Evolutionary conservation across 1,140 invertebrate genomes (phyloP), one percentile per base, ranked within the genome.

Genomic region (Trachelipus rathkii): DNA sequence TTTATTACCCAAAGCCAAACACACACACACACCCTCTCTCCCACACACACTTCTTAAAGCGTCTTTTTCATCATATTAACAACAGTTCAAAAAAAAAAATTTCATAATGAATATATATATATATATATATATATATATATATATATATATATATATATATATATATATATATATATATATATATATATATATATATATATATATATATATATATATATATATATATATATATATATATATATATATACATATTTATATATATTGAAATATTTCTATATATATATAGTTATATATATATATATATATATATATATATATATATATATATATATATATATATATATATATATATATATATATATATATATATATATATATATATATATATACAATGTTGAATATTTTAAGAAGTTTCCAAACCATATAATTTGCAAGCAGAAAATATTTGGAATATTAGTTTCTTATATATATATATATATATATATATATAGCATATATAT

Each of bases 141-240:
- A 46, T 46, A 10, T 70, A 21, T 71, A 70, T 71, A 71, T 71
- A 70, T 50, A 71, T 75, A 75, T 75, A 69, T 69, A 75, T 67
- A 75, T 33, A 43, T 19, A 68, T 67, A 53, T 13, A 69, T 44
- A 13, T 24, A 23, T 70, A 75, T 33, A 43, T 19, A 68, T 67
- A 53, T 13, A 69, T 44, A 13, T 24, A 23, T 70, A 33, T 15
- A 19, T 10, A 24, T 45, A 10, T 44, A 33, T n/a, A 71, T 45
- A 53, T 44, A 70, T 46, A 53, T 33, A 50, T 50, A 15, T 70
- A 21, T 71, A 70, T 71, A 71, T 71, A 70, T 50, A 71, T 75
- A 75, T 75, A 69, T 69, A 75, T 67, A 75, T 33, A 43, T 19
- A 68, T 67, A 53, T 13, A 69, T 44, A 13, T 24, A 23, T 70